These are phyloP conservation scores for Delphinus delphis DNA, from an alignment of 2,113 vertebrate genomes.

Conservation along the genomic window DNA sequence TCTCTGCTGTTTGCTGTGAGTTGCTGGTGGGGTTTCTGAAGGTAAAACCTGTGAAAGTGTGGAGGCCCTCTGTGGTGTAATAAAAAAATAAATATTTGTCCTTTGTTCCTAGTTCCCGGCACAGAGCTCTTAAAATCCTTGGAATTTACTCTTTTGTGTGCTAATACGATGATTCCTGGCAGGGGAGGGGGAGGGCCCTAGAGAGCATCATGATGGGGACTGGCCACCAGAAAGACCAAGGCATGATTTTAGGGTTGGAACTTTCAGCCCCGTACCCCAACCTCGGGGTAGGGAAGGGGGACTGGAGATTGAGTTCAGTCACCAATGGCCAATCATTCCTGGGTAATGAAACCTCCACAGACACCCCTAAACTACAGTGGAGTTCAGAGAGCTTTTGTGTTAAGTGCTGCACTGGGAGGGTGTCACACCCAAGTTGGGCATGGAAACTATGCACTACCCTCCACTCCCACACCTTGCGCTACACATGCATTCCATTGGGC, in stretches of 20 bases:
- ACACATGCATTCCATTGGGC: fast-evolving
- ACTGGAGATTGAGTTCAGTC: not conserved
- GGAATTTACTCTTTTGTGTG: not conserved
- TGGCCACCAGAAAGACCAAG: not conserved
- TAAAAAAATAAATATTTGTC: not conserved
- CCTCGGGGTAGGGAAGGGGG: not conserved
- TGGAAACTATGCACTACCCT: too few relatives aligned
- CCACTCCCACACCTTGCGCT: not conserved
- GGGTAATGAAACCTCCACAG: not conserved
- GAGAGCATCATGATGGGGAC: not conserved
- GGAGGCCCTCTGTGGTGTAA: too few relatives aligned
- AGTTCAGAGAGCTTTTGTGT: not conserved
- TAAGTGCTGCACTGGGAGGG: not conserved
- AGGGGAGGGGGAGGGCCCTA: too few relatives aligned
- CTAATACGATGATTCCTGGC: not conserved
- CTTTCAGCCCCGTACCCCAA: not conserved
- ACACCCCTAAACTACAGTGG: not conserved
- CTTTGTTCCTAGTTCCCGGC: not conserved
- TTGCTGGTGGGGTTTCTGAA: not conserved
- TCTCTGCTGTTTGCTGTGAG: not conserved
- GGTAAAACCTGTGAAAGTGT: not conserved
- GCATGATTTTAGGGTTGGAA: not conserved
- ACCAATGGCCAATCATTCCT: not conserved
- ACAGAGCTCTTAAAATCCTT: not conserved
- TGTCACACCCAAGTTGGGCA: not conserved